These are phyloP conservation scores for Triops cancriformis DNA, from an alignment of 1,140 invertebrate genomes.

Conservation along the genomic window DNA sequence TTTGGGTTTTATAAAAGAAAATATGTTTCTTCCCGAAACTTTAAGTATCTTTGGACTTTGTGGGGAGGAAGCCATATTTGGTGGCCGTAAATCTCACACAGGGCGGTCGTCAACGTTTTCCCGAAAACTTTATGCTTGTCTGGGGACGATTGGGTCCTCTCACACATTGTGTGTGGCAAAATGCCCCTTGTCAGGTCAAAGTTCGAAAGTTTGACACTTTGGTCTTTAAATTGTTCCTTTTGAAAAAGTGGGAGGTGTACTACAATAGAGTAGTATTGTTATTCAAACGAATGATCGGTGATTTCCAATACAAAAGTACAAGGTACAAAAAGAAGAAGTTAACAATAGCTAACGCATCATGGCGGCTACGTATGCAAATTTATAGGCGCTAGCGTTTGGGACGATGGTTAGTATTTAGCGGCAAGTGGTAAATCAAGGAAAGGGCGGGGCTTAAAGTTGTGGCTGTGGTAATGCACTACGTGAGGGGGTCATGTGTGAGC, in stretches of 20 bases:
- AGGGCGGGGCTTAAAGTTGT: neutral
- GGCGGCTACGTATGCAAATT: neutral
- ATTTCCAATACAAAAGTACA: neutral
- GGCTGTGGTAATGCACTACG: neutral
- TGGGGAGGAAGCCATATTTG: neutral
- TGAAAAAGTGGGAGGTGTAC: too few species aligned
- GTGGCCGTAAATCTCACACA: constrained; percentile 3
- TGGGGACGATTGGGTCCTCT: too few species aligned
- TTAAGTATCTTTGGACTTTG: too few species aligned
- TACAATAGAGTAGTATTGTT: too few species aligned
- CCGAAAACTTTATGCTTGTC: neutral
- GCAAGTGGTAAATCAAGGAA: neutral
- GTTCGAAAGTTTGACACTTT: too few species aligned
- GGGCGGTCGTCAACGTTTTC: neutral
- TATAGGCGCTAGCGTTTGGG: neutral
- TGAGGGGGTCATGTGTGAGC: neutral
- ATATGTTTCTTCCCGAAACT: neutral
- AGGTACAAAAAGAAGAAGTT: neutral
- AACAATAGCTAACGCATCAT: neutral
- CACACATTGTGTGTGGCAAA: too few species aligned
- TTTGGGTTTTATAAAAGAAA: neutral
- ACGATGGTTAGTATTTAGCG: neutral
- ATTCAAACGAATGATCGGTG: too few species aligned
- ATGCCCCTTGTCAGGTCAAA: too few species aligned
- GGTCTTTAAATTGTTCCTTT: too few species aligned